Evolutionary conservation across 2,797 vertebrate genomes (phyloP).

Genomic region (Eulemur coronatus): DNA sequence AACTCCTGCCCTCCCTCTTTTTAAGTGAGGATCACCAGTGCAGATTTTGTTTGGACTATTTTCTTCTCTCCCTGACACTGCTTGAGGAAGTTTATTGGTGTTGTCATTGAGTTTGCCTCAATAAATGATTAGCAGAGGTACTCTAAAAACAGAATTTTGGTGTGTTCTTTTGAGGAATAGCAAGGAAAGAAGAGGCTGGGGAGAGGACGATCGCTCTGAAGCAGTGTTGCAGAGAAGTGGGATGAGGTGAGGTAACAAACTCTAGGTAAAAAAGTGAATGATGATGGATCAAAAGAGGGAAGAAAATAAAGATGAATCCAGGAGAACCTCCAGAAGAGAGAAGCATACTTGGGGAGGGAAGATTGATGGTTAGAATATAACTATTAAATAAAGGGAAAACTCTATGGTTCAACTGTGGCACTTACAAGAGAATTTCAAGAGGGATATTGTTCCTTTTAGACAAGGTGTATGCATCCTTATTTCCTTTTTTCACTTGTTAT

Average conservation of each 20-base stretch:
- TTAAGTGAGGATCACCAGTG: neutral
- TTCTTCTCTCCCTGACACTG: neutral
- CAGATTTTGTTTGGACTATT: neutral
- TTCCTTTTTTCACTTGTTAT: neutral
- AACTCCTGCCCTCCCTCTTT: accelerated
- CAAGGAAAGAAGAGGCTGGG: neutral
- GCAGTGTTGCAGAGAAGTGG: neutral
- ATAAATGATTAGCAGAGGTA: neutral
- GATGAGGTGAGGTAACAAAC: neutral
- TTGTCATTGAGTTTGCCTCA: neutral
- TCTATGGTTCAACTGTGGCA: too few relatives aligned
- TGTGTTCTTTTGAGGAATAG: neutral
- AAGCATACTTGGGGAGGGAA: neutral
- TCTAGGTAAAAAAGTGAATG: neutral
- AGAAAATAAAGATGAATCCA: neutral
- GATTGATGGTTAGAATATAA: neutral
- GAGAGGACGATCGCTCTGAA: neutral
- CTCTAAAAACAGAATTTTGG: neutral
- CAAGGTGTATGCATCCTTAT: neutral
- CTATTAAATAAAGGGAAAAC: neutral
- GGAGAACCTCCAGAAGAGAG: neutral
- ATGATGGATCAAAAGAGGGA: neutral
- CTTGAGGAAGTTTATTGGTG: neutral
- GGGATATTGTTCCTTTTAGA: neutral
- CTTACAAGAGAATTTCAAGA: neutral